Evolutionary conservation across 2,113 vertebrate species (phyloP), one percentile per base, ranked within the genome.

Genomic region (Notarius lentiginosus): DNA sequence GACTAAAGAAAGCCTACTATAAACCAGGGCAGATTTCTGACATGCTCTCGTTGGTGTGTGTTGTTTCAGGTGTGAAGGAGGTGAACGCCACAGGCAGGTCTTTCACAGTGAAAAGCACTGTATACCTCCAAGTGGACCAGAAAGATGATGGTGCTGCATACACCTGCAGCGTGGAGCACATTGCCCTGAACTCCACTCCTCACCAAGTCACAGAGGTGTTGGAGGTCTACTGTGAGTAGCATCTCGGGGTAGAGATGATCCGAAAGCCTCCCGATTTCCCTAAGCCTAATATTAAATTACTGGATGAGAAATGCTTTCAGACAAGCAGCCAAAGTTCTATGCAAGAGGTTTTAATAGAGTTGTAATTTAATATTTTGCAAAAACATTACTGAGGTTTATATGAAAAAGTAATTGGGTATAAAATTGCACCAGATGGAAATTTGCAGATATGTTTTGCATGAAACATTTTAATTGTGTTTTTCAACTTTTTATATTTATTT

Each of bases 201-300:
- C 97, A 99, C 92, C 96, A 97, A 94, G 97, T 97, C 90, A 98
- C 96, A 55, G 97, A 99, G 93, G 96, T 99, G 90, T 96, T 99
- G 95, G 97, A 99, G 96, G 98, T 99, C 92, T 97, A 99, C 94
- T 99, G 97, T 99, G 96, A 99, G 98, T 97, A 94, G 66, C 41
- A 51, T 7, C 82, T 63, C n/a, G 15, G 22, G 17, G 15, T 9
- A 30, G 27, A 72, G 63, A 73, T 63, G 27, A 83, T 58, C 79
- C 15, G 17, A 72, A 70, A 72, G 34, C 24, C 75, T 88, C 10
- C 24, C 7, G 30, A 27, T 17, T 30, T 72, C 51, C 11, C 30
- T 47, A 73, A 15, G 34, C 55, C 30, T 58, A n/a, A 56, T 11
- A n/a, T 22, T 72, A 24, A 58, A 18, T n/a, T 30, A 34, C 51